These are phyloP conservation scores for Vanessa atalanta DNA, from an alignment of 1,140 invertebrate species.

Conservation along the genomic window DNA sequence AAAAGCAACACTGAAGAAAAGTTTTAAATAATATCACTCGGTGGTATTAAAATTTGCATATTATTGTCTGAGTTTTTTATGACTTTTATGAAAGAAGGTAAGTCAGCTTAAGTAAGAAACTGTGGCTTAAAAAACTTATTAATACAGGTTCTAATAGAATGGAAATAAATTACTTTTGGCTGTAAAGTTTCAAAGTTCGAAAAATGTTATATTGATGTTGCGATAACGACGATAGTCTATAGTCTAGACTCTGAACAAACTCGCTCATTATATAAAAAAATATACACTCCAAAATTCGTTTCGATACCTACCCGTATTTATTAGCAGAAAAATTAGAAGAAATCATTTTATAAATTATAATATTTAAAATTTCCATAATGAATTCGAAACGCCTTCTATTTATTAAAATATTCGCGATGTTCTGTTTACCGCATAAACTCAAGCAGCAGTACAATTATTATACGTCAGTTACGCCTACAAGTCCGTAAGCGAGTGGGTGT, in stretches of 20 bases:
- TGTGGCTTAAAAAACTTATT: background rate
- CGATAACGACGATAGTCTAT: too few relatives aligned
- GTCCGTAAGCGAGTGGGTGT: conserved; percentile 13
- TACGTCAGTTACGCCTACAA: conserved; percentile 11
- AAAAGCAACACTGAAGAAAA: conserved; percentile 7
- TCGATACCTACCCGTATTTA: too few relatives aligned
- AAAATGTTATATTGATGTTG: too few relatives aligned
- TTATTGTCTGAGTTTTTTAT: conserved; percentile 18
- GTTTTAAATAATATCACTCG: conserved; percentile 24
- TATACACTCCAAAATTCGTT: too few relatives aligned
- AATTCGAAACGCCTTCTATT: background rate
- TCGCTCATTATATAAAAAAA: too few relatives aligned
- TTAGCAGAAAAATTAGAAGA: background rate
- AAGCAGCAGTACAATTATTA: background rate
- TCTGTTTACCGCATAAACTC: background rate
- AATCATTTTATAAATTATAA: background rate
- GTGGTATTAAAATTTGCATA: conserved; percentile 22
- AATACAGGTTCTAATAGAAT: background rate
- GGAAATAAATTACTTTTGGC: background rate
- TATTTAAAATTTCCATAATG: background rate
- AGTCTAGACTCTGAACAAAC: too few relatives aligned
- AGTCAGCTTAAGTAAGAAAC: background rate
- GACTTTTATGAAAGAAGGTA: conserved; percentile 6
- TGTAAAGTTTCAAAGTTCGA: too few relatives aligned
- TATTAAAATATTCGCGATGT: background rate